phyloP scores from a whole-genome alignment of 2,113 vertebrate species.

The Thermophis baileyi region DNA sequence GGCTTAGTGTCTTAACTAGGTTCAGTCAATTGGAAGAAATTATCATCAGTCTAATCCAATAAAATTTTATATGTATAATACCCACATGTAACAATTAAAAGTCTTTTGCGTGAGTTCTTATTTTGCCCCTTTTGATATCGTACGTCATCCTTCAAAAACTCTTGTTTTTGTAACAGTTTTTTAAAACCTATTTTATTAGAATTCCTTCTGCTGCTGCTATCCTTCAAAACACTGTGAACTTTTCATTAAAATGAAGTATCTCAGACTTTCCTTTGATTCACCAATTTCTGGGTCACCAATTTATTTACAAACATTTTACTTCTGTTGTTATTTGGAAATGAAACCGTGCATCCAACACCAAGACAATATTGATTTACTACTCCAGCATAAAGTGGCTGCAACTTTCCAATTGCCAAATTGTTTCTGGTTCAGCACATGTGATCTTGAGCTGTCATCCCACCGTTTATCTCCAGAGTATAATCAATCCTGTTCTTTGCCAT shows the following conservation, averaged over 20 bases:
- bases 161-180: neutral
- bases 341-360: neutral
- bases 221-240: neutral
- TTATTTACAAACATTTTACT: neutral
- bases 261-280: neutral
- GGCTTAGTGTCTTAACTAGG: neutral
- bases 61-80: neutral
- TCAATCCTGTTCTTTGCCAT: neutral
- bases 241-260: neutral
- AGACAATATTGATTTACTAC: neutral
- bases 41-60: neutral
- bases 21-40: neutral
- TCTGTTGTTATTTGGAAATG: neutral
- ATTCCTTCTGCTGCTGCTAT: neutral
- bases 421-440: neutral
- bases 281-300: neutral
- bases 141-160: neutral
- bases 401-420: neutral
- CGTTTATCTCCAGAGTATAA: neutral
- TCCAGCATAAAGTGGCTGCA: neutral
- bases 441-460: neutral
- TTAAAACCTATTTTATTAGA: neutral
- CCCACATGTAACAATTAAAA: neutral
- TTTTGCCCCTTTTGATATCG: neutral
- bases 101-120: neutral